Evolutionary conservation across 2,797 vertebrate genomes (phyloP).

Genomic region (Aythya fuligula): DNA sequence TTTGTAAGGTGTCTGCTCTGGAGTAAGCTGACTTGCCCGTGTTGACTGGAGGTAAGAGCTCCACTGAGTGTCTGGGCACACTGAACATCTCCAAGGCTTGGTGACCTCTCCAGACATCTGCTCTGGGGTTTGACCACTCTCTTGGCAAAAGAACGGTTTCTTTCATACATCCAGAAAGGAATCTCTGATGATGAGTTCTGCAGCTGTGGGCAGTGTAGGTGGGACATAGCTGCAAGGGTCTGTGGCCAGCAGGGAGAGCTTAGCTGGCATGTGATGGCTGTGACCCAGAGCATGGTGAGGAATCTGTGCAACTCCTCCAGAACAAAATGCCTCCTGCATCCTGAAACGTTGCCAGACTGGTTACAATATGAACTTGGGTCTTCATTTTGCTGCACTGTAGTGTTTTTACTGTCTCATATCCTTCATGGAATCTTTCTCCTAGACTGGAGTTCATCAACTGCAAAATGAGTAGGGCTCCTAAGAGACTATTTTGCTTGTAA

Average conservation of each 20-base stretch:
- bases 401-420: not conserved
- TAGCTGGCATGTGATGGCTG: not conserved
- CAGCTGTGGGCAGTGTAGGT: not conserved
- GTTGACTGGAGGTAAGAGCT: not conserved
- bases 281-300: not conserved
- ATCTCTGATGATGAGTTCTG: not conserved
- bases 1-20: accelerated
- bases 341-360: not conserved
- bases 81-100: not conserved
- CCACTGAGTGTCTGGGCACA: not conserved
- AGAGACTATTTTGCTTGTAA: not conserved
- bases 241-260: not conserved
- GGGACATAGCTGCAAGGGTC: not conserved
- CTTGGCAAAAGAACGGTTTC: not conserved
- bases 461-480: not conserved
- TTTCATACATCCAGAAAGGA: not conserved
- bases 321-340: not conserved
- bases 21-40: accelerated
- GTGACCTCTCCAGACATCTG: not conserved
- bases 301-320: not conserved
- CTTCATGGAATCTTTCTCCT: not conserved
- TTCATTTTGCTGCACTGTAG: not conserved
- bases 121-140: not conserved
- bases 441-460: not conserved
- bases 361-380: not conserved